Evolutionary conservation across 1,140 invertebrate species (phyloP), one percentile per base, ranked within the genome.

Genomic region (Sinella curviseta): DNA sequence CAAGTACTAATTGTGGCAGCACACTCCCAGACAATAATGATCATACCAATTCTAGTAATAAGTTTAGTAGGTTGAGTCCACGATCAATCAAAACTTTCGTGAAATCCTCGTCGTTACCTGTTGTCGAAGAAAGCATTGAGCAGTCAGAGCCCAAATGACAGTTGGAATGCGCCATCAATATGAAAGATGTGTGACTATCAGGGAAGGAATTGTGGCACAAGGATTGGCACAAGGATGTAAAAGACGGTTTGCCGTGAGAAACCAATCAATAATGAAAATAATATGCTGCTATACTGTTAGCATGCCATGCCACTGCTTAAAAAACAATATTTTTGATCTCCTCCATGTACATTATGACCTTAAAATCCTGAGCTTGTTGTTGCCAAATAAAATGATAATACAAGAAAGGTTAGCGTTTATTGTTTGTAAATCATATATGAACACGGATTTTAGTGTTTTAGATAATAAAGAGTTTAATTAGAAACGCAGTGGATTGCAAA

Each of bases 1-100:
- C 26, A 17, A 39, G 65, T 30, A 73, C 35, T 31, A 33, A 30
- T 35, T 20, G 34, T 48, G 30, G 57, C n/a, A 24, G 24, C 4
- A 8, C 65, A 30, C 65, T 31, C 31, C 28, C 30, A 24, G 77
- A 78, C 35, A 78, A 78, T 74, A 74, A 78, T 34, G 70, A 78
- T 20, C 26, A 2, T n/a, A 12, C 31, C 24, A 24, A 3, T n/a
- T 3, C 65, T 24, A 12, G 26, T 24, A 70, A 33, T 70, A 70
- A 70, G n/a, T 31, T 70, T 16, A 17, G 26, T 14, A 70, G 65
- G n/a, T 33, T 70, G 55, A 78, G 77, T 57, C 77, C 77, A 28
- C 67, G 77, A 17, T 74, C 67, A 31, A 70, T 70, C 31, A 70
- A 70, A 70, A 8, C 65, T 14, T 70, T 70, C 70, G 20, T 65